Evolutionary conservation across 2,797 vertebrate genomes (phyloP), one percentile per base, ranked within the genome.

Genomic region (Eutrigla gurnardus): DNA sequence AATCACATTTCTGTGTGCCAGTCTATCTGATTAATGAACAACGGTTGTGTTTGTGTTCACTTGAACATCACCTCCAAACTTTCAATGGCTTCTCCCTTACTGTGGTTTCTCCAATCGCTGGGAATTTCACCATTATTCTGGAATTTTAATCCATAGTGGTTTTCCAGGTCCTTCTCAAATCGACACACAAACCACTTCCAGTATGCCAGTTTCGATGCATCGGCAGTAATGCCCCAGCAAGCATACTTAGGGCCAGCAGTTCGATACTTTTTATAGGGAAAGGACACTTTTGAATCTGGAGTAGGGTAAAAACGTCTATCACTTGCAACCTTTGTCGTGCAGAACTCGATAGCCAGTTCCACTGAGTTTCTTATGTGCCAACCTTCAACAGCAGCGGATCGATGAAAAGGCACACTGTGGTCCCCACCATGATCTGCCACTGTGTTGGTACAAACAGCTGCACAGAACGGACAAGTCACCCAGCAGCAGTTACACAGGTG

Each of bases 401-500:
- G 75, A 85, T 93, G 91, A 65, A 90, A 92, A 49, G 82, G 78
- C 2, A 82, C 86, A 25, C 25, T 25, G 25, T 25, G 25, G 25
- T 25, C 25, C 25, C 25, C 25, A 25, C 2, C 25, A 74, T 93
- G 91, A 9, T 81, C 45, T n/a, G 78, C 4, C 0, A 88, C 0
- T 1, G 89, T 90, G 85, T 91, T 91, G 53, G 80, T 87, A 43
- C 91, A 92, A 71, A 91, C 69, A 32, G 84, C 88, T 14, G 0
- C 0, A 58, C 91, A 93, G 86, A 93, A 92, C 0, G 91, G 92
- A 70, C 92, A 94, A 5, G 3, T 68, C 25, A 64, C 82, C 93
- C 93, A 94, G 82, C 91, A 93, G 67, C 91, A 89, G 0, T 64
- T n/a, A 45, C 89, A 91, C 64, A 93, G 81, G 8, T 91, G 91